Conservation (phyloP, 2,797 vertebrate genomes). For the Morus bassanus region DNA sequence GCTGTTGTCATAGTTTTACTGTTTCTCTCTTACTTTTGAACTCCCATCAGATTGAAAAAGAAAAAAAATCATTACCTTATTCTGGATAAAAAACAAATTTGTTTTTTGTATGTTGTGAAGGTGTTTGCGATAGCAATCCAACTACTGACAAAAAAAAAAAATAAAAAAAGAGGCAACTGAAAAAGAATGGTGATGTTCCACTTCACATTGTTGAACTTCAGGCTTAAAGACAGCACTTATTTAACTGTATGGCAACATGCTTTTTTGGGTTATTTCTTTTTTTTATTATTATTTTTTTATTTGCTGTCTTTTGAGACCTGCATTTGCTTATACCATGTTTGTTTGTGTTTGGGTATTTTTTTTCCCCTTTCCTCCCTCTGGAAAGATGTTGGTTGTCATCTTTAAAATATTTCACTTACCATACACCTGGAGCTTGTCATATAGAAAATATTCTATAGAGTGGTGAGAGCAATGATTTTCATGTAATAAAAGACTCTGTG, state of each 20-base stretch:
- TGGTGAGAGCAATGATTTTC: slow-evolving; percentile 21
- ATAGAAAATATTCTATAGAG: not conserved
- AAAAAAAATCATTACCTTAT: slow-evolving; percentile 80
- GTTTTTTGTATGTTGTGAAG: slow-evolving; percentile 95
- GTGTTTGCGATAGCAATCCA: slow-evolving; percentile 97
- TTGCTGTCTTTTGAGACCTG: slow-evolving; percentile 44
- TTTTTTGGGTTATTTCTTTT: not conserved
- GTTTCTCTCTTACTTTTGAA: slow-evolving; percentile 89
- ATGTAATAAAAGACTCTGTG: not conserved
- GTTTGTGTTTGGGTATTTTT: not conserved
- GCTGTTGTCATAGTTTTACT: slow-evolving; percentile 99
- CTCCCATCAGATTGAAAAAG: slow-evolving; percentile 83
- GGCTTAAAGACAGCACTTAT: slow-evolving; percentile 11
- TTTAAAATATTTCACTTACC: slow-evolving; percentile 19
- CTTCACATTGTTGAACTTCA: slow-evolving; percentile 57
- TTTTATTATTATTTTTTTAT: not conserved
- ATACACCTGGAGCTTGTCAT: slow-evolving; percentile 8
- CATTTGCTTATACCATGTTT: slow-evolving; percentile 48
- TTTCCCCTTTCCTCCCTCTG: slow-evolving; percentile 6
- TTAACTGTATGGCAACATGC: slow-evolving; percentile 32
- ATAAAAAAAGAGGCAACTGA: slow-evolving; percentile 88
- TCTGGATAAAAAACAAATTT: slow-evolving; percentile 88
- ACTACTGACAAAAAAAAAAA: slow-evolving; percentile 93
- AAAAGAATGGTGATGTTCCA: slow-evolving; percentile 80
- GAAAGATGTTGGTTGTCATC: slow-evolving; percentile 32